Base-by-base conservation (phyloP, 2,797 vertebrate genomes). In the Hozukius guyotensis region DNA sequence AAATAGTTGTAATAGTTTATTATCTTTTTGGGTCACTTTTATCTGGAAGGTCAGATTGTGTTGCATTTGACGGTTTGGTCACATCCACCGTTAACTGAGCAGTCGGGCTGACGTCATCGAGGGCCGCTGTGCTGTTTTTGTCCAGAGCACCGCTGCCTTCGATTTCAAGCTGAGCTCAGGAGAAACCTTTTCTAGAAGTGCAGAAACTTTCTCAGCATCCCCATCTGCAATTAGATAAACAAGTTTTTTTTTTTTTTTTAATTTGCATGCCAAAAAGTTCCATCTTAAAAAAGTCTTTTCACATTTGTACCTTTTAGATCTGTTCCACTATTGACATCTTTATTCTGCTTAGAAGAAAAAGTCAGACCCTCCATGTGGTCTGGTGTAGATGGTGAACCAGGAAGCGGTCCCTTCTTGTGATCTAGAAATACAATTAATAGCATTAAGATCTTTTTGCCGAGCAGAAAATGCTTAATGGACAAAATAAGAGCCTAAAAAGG, bases 1-100 rank as follows among this genome's bases (percentile, higher is more conserved):
- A 59, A 46, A 7, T 8, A 6, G 14, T n/a, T 31, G 12, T 4
- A 56, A 25, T 14, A 0, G 1, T 90, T 92, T 87, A 90, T 91
- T 91, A 53, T 69, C 42, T 71, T 66, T 85, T 88, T 52, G 77
- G 60, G 8, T 80, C 55, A 20, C 20, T 25, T 22, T 12, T 1
- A 2, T 72, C 18, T 10, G 67, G 22, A 31, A 69, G 20, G 38
- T 34, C 52, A 42, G 72, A 14, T 12, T 74, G 27, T 8, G 73
- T 7, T 36, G 31, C 24, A 76, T 88, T 91, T 2, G 46, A 31
- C 29, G 2, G 1, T 0, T 0, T 0, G 0, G 57, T 72, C 34
- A 61, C 34, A 7, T 66, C 63, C 22, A 52, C 7, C 1, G 31
- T 8, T 8, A 12, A 8, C 9, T 1, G n/a, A 3, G 6, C 2